Evolutionary conservation across 2,797 vertebrate species (phyloP).

Genomic region (Leptatherina wallacei): DNA sequence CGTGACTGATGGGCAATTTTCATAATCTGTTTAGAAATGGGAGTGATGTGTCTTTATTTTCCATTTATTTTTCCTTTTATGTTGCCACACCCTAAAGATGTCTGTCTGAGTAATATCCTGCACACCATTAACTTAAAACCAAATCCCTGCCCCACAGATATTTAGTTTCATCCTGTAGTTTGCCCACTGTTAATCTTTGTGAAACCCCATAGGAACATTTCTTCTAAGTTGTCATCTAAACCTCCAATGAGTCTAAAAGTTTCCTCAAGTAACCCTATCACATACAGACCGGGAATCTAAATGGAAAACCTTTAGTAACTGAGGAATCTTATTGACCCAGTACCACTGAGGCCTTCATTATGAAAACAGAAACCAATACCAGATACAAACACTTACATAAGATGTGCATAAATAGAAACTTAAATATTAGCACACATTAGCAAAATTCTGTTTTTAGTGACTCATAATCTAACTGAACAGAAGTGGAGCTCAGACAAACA

Average conservation of each 20-base stretch:
- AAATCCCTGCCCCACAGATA: slow-evolving; percentile 59
- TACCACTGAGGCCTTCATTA: slow-evolving; percentile 14
- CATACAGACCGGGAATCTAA: slow-evolving; percentile 9
- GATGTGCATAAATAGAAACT: slow-evolving; percentile 19
- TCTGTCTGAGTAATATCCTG: slow-evolving; percentile 37
- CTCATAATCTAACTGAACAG: not conserved
- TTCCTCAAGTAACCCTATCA: slow-evolving; percentile 43
- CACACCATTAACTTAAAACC: slow-evolving; percentile 45
- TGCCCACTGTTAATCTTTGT: slow-evolving; percentile 23
- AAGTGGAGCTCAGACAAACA: not conserved
- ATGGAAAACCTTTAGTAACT: slow-evolving; percentile 48
- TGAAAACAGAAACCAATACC: slow-evolving; percentile 1
- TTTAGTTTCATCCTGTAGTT: slow-evolving; percentile 43
- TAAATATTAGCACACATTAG: slow-evolving; percentile 6
- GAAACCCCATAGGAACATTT: slow-evolving; percentile 26
- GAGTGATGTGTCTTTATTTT: slow-evolving; percentile 30
- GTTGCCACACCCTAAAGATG: slow-evolving; percentile 55
- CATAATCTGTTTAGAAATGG: slow-evolving; percentile 37
- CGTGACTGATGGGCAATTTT: slow-evolving; percentile 43
- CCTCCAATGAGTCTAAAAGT: slow-evolving; percentile 45
- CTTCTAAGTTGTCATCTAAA: slow-evolving; percentile 36
- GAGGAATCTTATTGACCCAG: slow-evolving; percentile 31
- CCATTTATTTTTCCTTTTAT: slow-evolving; percentile 41
- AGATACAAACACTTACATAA: slow-evolving; percentile 6
- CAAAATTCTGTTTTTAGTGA: slow-evolving; percentile 7